These are phyloP conservation scores for Pedetes capensis DNA, from an alignment of 2,113 vertebrate species.

Conservation along the genomic window DNA sequence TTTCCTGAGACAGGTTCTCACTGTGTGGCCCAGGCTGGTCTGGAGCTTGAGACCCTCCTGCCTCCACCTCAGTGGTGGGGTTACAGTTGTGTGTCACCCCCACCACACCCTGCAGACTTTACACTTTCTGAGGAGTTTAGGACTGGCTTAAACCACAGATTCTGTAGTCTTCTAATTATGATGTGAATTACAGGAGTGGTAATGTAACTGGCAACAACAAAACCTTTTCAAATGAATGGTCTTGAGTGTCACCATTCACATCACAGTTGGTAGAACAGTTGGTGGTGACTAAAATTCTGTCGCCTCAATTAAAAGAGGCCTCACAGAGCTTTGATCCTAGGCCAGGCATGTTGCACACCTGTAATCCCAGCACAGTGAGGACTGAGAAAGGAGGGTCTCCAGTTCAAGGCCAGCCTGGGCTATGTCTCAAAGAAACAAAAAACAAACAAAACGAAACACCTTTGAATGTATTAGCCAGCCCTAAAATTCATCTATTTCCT, in stretches of 20 bases:
- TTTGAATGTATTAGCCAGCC: background rate
- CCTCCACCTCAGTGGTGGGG: too few species aligned
- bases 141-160: background rate
- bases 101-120: background rate
- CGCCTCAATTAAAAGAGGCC: background rate
- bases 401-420: too few species aligned
- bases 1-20: too few species aligned
- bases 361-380: too few species aligned
- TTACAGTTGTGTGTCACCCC: too few species aligned
- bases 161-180: background rate
- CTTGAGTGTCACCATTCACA: background rate
- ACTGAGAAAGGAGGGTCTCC: too few species aligned
- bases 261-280: background rate
- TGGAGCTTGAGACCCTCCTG: too few species aligned
- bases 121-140: background rate
- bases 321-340: too few species aligned
- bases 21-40: too few species aligned
- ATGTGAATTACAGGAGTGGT: background rate
- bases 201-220: background rate
- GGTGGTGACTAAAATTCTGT: background rate
- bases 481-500: background rate
- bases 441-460: background rate
- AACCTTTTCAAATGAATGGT: conserved; percentile 1
- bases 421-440: too few species aligned
- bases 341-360: too few species aligned